Base-by-base conservation (phyloP, 2,888 invertebrate genomes). In the Trilocha varians region DNA sequence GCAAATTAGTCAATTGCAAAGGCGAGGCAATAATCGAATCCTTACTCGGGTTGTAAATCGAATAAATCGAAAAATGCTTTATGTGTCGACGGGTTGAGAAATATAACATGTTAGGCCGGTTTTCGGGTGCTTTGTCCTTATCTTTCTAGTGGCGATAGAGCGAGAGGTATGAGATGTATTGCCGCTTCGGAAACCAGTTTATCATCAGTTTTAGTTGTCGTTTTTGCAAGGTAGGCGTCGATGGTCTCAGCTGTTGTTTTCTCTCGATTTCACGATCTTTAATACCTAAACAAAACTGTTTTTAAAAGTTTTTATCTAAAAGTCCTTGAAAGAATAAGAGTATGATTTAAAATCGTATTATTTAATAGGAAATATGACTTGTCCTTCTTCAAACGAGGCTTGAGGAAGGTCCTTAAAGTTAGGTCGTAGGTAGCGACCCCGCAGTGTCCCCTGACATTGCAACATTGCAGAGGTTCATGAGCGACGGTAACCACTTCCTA, bases 11-110 rank as follows among this genome's bases (percentile, higher is more conserved):
- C 65, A 69, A 59, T 58, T 62, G 53, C 49, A 60, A 63, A 62
- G 63, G 60, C 61, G 58, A 65, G 55, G 68, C 71, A 69, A 74
- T 75, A 71, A 73, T 65, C 60, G 53, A 63, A 62, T 62, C 61
- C 61, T 68, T 66, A 55, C 58, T 49, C 53, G 57, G 59, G 50
- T 50, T 49, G 54, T 55, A 56, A 25, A 25, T 25, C 25, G 25
- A 25, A 62, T 74, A 76, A 76, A 76, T 75, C 68, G 65, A 76
- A 77, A 75, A 73, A 72, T 77, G 63, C 56, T 78, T 79, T 77
- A 76, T 78, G 70, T 71, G 66, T 58, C 59, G 59, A 70, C 75
- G 78, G 80, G 82, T 80, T 80, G 80, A 83, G 80, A 83, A 79
- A 83, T 82, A 78, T 76, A 77, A 76, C 65, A 65, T 60, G 70